Base-by-base conservation (phyloP, 2,113 vertebrate species). In the Bucco capensis region DNA sequence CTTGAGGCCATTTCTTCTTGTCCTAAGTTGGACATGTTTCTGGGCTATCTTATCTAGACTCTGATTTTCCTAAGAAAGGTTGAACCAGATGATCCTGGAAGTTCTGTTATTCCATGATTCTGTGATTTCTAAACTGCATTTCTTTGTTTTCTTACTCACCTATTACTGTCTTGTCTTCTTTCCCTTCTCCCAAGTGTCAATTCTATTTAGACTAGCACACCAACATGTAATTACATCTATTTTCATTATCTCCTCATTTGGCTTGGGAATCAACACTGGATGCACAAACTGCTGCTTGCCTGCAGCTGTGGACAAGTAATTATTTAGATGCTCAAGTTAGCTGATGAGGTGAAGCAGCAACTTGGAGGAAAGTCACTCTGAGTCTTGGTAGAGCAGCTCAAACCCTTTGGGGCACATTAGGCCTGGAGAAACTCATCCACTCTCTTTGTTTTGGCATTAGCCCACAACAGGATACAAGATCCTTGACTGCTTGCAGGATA, bases 221-320 rank as follows among this genome's bases (percentile, higher is more conserved):
- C 76, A 93, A 92, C 88, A 86, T 94, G 90, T 95, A 94, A 95
- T 95, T 96, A 95, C 90, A 93, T 79, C 81, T 95, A 90, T 96
- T 92, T 96, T 96, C 96, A 89, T 95, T 94, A 78, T 88, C 90
- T 90, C 1, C 14, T 93, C 86, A 95, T 96, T 94, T 96, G 92
- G 86, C 94, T 91, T 80, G 89, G 93, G 90, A 95, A 78, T 86
- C 86, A 72, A 92, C 71, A 87, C 54, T 86, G 83, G 81, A 79
- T 78, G 93, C 80, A 93, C 77, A 92, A 93, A 96, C 83, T 17
- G 70, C 54, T 94, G 92, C 94, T 94, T 95, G 94, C 92, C 83
- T 93, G 90, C 93, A 96, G 90, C 92, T 95, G 94, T 0, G 37
- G 90, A 90, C 80, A 90, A 93, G 93, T 58, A 46, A 70, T 92